Conservation (phyloP, 2,888 invertebrate genomes). For the Cynaeus angustus region DNA sequence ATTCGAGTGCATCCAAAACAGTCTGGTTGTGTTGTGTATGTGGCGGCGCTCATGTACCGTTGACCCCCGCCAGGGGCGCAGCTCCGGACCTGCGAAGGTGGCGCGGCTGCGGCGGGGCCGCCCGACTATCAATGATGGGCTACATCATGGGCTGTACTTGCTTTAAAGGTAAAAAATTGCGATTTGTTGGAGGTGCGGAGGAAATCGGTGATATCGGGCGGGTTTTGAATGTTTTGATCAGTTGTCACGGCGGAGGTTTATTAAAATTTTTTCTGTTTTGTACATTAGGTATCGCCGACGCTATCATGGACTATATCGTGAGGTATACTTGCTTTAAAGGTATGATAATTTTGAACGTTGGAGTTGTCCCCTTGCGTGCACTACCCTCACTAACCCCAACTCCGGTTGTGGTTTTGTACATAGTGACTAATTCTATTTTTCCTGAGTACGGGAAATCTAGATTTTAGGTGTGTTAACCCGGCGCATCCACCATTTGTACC, state of each 20-base stretch:
- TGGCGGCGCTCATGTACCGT: conserved; percentile 31
- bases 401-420: conserved; percentile 26
- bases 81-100: conserved; percentile 63
- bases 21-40: conserved; percentile 44
- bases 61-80: conserved; percentile 63
- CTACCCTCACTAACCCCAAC: conserved; percentile 25
- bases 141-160: conserved; percentile 96
- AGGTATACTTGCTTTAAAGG: conserved; percentile 59
- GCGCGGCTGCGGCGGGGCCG: conserved; percentile 69
- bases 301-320: conserved; percentile 55
- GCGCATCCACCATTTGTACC: conserved; percentile 41
- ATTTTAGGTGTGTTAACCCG: conserved; percentile 27
- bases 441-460: too few species aligned
- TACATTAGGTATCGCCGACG: conserved; percentile 54
- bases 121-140: conserved; percentile 86
- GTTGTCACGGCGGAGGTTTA: not conserved
- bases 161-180: conserved; percentile 82
- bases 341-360: conserved; percentile 54
- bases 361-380: conserved; percentile 37
- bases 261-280: conserved; percentile 15
- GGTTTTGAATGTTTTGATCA: not conserved
- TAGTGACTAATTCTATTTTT: conserved; percentile 17
- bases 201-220: not conserved
- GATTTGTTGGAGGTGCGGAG: conserved; percentile 2
- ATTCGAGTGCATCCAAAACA: conserved; percentile 11